Evolutionary conservation across 2,113 vertebrate genomes (phyloP).

Genomic region (Emydocephalus ijimae): DNA sequence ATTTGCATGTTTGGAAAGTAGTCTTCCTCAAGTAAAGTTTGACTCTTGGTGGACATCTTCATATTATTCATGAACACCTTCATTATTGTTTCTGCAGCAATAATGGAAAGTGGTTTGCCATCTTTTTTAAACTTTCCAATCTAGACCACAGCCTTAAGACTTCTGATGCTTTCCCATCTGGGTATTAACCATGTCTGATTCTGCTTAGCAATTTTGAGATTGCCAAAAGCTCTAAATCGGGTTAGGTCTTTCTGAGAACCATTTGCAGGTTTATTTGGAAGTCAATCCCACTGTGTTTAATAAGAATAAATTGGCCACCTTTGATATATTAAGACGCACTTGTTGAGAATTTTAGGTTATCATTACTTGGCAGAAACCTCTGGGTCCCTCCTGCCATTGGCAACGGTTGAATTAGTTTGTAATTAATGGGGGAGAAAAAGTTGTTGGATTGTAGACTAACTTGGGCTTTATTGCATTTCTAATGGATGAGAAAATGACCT

Average conservation of each 20-base stretch:
- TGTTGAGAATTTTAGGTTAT: background rate
- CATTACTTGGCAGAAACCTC: background rate
- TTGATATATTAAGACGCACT: background rate
- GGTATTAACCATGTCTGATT: background rate
- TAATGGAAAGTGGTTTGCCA: background rate
- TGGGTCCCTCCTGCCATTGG: background rate
- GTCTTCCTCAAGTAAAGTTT: background rate
- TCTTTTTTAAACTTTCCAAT: background rate
- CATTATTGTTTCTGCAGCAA: background rate
- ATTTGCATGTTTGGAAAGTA: background rate
- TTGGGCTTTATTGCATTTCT: background rate
- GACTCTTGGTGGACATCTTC: background rate
- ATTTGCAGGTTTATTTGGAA: background rate
- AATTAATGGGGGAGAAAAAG: background rate
- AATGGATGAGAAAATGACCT: background rate
- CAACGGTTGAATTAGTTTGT: background rate
- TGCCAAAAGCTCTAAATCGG: background rate
- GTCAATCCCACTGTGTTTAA: background rate
- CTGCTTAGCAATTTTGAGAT: background rate
- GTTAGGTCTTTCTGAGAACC: background rate
- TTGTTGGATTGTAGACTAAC: background rate
- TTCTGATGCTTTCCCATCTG: background rate
- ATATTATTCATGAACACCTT: background rate
- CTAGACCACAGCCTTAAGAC: background rate
- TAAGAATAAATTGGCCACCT: background rate